Conservation (phyloP, 2,113 vertebrate species). For the Numida meleagris region DNA sequence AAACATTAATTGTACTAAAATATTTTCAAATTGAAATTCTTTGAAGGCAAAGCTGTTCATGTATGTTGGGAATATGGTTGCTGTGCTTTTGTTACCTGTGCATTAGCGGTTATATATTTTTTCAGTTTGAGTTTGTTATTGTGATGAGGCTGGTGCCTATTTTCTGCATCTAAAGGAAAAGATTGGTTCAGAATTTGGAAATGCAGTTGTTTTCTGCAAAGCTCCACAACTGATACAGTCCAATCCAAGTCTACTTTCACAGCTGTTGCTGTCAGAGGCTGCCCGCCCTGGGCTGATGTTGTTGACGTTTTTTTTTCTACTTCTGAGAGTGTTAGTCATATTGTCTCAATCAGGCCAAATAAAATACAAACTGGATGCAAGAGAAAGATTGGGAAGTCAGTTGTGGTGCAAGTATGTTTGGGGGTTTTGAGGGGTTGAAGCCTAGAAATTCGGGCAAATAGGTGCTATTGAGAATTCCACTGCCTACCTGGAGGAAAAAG, state of each 20-base stretch:
- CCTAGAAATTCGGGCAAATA: neutral
- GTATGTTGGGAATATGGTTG: fast-evolving
- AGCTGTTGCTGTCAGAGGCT: neutral
- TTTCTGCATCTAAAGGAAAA: neutral
- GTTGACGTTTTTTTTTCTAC: neutral
- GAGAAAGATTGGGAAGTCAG: neutral
- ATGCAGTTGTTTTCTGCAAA: fast-evolving
- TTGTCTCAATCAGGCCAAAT: neutral
- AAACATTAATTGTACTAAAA: neutral
- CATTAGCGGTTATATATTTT: neutral
- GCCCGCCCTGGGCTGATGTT: neutral
- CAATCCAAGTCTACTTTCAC: neutral
- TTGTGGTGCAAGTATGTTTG: neutral
- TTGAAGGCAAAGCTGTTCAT: neutral
- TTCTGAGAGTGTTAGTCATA: neutral
- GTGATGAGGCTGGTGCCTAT: neutral
- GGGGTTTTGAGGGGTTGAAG: neutral
- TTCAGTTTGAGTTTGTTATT: neutral
- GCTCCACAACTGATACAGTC: neutral
- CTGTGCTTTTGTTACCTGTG: neutral
- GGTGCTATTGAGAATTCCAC: neutral
- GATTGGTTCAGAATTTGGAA: neutral
- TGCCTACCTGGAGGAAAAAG: neutral
- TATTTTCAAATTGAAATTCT: neutral
- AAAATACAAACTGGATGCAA: neutral